phyloP scores from a whole-genome alignment of 2,888 invertebrate species.

The Diplolepis rosae region DNA sequence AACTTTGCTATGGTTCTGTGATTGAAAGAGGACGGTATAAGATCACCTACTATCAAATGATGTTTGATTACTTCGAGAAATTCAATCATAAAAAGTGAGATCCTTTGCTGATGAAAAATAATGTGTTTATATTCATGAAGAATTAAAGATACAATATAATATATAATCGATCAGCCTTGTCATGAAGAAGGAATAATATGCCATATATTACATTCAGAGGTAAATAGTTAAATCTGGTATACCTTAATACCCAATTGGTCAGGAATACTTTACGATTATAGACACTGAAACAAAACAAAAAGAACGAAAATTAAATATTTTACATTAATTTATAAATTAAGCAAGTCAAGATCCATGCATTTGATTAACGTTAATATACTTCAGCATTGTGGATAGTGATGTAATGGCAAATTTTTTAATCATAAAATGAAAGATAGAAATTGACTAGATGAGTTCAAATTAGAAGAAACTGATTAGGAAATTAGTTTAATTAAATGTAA shows the following conservation, averaged over 20 bases:
- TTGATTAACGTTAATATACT: constrained; percentile 52
- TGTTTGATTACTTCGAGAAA: constrained; percentile 17
- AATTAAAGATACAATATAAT: constrained; percentile 19
- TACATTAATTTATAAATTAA: too few species aligned
- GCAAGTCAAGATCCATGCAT: too few species aligned
- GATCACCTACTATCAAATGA: not conserved
- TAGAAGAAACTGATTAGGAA: not conserved
- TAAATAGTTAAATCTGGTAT: constrained; percentile 2
- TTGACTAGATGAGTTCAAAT: not conserved
- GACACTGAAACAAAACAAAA: constrained; percentile 62
- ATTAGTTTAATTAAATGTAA: not conserved
- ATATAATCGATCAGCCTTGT: constrained; percentile 29
- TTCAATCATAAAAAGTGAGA: not conserved
- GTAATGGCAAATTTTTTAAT: not conserved
- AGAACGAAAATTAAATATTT: constrained; percentile 8
- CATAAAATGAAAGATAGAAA: not conserved
- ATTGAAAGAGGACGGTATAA: not conserved
- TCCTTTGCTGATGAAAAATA: constrained; percentile 13
- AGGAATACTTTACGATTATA: constrained; percentile 63
- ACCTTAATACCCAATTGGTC: constrained; percentile 44
- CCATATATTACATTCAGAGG: constrained; percentile 26
- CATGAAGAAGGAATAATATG: constrained; percentile 18
- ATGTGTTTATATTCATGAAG: constrained; percentile 30
- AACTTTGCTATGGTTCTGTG: constrained; percentile 14
- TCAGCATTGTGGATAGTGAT: constrained; percentile 39